A percentile compares a stretch with the other conserved stretches of the same genome.
phyloP scores from a whole-genome alignment of 2,797 vertebrate genomes.

The Platyrinchus mystaceus region DNA sequence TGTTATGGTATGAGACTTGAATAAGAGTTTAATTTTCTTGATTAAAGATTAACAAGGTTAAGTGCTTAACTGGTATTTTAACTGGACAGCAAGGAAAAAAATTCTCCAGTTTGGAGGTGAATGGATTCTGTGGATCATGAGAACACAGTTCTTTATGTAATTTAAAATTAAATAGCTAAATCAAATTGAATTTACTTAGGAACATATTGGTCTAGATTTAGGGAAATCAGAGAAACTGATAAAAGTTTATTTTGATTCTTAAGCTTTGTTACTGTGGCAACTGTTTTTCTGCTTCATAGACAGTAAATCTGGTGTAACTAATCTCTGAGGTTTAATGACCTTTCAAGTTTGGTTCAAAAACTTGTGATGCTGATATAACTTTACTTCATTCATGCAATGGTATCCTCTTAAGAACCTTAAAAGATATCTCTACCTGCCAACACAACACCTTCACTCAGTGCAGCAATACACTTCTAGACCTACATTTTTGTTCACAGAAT shows the following conservation, averaged over 20 bases:
- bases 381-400: not conserved
- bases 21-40: not conserved
- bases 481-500: not conserved
- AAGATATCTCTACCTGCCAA: not conserved
- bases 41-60: slow-evolving; percentile 9
- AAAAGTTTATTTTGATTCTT: not conserved
- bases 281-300: not conserved
- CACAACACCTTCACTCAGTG: not conserved
- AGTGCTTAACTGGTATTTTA: not conserved
- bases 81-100: not conserved
- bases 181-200: not conserved
- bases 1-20: not conserved
- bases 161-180: not conserved
- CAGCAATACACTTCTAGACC: not conserved
- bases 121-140: not conserved
- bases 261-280: not conserved
- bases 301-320: not conserved
- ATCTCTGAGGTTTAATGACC: not conserved
- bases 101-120: not conserved
- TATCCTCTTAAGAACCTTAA: not conserved
- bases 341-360: slow-evolving; percentile 4
- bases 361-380: not conserved
- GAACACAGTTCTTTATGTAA: not conserved
- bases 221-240: not conserved
- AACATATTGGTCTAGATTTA: not conserved